Evolutionary conservation across 92 coral and sea anemone genomes (phyloP), one percentile per base, ranked within the genome.

Genomic region (Porites evermanni): DNA sequence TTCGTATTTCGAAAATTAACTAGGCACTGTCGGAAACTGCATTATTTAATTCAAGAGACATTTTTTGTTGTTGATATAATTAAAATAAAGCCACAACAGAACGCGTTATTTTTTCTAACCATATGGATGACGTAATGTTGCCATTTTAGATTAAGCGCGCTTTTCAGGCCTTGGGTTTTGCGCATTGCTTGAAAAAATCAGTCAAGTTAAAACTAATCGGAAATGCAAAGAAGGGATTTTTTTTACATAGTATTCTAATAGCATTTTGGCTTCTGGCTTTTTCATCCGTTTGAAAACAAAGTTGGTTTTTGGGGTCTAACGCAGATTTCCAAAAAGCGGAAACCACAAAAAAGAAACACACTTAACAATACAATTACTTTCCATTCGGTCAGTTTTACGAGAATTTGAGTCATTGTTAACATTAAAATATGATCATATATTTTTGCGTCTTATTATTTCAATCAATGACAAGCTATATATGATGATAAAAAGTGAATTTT

Each of bases 111-210:
- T 64, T 64, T 68, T 58, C 18, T 17, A 70, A 38, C 47, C 18
- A 8, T 18, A 70, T 12, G 64, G 59, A 16, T 81, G 77, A 81
- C 86, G 86, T 32, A 59, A 81, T 59, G 64, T 3, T 70, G 26
- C 18, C 32, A 81, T 70, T 70, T 81, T 81, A 66, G 70, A 68
- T 44, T 54, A 19, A 10, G 9, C 58, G 64, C 69, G 7, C 70
- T 58, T n/a, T 78, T 29, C 47, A 11, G 54, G 17, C 23, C 6
- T 38, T 38, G 47, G 47, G 32, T 5, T 6, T 38, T 26, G 74
- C 53, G 18, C 50, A 10, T 23, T 9, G 44, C n/a, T 17, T 29
- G 47, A 63, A 38, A 4, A 63, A 63, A 38, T 9, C 47, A 6
- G 1, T 19, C 29, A 52, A 8, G 60, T n/a, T n/a, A 67, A 19